Evolutionary conservation across 2,888 invertebrate species (phyloP).

Genomic region (Pogonocherus hispidulus): DNA sequence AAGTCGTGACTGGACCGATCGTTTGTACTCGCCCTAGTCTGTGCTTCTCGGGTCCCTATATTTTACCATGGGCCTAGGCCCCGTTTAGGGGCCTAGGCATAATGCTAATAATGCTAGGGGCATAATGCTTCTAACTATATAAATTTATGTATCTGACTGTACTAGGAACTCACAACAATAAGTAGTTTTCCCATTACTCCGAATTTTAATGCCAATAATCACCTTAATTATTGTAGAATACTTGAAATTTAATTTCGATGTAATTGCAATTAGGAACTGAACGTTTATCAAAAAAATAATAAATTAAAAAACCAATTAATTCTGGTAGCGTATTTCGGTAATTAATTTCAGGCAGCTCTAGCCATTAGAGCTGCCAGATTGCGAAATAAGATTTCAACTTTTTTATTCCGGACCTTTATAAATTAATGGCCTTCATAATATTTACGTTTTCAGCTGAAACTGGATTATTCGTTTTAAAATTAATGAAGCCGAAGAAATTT

Average conservation of each 20-base stretch:
- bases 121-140: no score
- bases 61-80: no score
- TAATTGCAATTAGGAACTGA: constrained; percentile 30
- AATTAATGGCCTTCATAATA: constrained; percentile 22
- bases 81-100: no score
- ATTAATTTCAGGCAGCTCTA: constrained; percentile 24
- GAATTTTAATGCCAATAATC: neutral
- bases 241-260: constrained; percentile 30
- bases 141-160: neutral
- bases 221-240: constrained; percentile 15
- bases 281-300: constrained; percentile 29
- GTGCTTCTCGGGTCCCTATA: no score
- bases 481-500: constrained; percentile 26
- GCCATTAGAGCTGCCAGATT: constrained; percentile 19
- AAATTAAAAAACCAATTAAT: constrained; percentile 32
- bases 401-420: constrained; percentile 22
- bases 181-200: neutral
- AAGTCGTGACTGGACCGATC: no score
- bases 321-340: constrained; percentile 27
- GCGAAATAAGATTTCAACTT: constrained; percentile 28
- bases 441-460: constrained; percentile 18
- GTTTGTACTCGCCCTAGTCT: no score
- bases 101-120: no score
- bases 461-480: constrained; percentile 10
- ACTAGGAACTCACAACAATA: neutral